These are phyloP conservation scores for Sarcophaga peregrina DNA, from an alignment of 1,140 invertebrate genomes.

Conservation along the genomic window DNA sequence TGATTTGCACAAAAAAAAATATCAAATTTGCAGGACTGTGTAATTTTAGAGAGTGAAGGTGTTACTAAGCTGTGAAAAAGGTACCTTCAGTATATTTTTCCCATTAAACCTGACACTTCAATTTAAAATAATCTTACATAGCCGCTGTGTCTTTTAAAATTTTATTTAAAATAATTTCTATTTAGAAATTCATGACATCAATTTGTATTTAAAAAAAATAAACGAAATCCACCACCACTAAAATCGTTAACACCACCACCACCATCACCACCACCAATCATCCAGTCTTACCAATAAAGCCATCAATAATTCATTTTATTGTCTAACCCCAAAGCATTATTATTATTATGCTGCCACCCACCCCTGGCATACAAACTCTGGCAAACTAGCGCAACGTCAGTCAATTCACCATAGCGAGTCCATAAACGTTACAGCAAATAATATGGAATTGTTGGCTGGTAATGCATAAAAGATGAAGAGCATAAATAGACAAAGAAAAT, in stretches of 20 bases:
- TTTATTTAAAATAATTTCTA: background rate
- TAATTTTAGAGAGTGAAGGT: too few species aligned
- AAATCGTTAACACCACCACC: background rate
- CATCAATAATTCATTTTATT: background rate
- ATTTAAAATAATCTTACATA: too few species aligned
- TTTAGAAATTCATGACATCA: conserved; percentile 22
- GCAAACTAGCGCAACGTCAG: background rate
- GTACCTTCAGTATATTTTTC: too few species aligned
- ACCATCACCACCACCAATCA: background rate
- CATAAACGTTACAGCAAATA: background rate
- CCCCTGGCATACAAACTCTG: background rate
- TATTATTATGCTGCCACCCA: background rate
- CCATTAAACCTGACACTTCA: too few species aligned
- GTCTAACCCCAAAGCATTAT: background rate
- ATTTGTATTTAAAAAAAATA: background rate
- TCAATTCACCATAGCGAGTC: background rate
- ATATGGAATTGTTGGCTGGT: background rate
- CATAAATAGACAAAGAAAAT: background rate
- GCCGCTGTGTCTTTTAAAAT: background rate
- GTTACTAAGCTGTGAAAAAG: too few species aligned
- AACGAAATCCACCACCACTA: background rate
- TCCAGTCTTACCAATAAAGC: background rate
- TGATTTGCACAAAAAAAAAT: too few species aligned
- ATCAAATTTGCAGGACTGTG: too few species aligned
- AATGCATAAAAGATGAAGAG: conserved; percentile 27